phyloP scores from a whole-genome alignment of 2,113 vertebrate genomes.

The Mesoclemmys tuberculata region DNA sequence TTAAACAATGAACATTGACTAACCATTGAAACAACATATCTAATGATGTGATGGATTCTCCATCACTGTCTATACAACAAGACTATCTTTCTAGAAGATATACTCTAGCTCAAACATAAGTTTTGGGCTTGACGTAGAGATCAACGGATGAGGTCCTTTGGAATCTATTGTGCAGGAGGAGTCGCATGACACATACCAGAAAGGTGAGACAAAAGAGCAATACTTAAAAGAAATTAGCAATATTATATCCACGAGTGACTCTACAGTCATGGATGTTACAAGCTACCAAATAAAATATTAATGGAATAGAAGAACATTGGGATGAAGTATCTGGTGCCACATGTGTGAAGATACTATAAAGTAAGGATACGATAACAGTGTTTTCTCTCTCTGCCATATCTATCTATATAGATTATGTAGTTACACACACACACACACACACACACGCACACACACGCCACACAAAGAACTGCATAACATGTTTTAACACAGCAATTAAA shows the following conservation, averaged over 20 bases:
- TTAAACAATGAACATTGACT: neutral
- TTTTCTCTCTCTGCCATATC: neutral
- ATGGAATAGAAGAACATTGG: neutral
- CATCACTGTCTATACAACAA: slow-evolving; percentile 20
- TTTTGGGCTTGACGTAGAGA: neutral
- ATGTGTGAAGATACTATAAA: neutral
- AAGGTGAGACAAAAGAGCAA: neutral
- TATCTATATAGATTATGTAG: neutral
- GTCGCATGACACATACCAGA: neutral
- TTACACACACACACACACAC: neutral
- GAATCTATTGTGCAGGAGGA: neutral
- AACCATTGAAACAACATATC: slow-evolving; percentile 9
- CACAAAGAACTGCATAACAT: neutral
- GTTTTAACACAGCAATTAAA: neutral
- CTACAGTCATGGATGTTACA: neutral
- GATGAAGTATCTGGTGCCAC: neutral
- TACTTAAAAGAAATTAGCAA: neutral
- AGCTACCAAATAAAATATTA: neutral
- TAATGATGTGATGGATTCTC: neutral
- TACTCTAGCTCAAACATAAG: neutral
- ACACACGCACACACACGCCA: too few species aligned
- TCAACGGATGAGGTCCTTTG: neutral
- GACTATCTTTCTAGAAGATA: neutral
- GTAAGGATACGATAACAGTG: neutral
- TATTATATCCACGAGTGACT: neutral